Evolutionary conservation across 2,113 vertebrate species (phyloP), one percentile per base, ranked within the genome.

Genomic region (Pterocles orientalis): DNA sequence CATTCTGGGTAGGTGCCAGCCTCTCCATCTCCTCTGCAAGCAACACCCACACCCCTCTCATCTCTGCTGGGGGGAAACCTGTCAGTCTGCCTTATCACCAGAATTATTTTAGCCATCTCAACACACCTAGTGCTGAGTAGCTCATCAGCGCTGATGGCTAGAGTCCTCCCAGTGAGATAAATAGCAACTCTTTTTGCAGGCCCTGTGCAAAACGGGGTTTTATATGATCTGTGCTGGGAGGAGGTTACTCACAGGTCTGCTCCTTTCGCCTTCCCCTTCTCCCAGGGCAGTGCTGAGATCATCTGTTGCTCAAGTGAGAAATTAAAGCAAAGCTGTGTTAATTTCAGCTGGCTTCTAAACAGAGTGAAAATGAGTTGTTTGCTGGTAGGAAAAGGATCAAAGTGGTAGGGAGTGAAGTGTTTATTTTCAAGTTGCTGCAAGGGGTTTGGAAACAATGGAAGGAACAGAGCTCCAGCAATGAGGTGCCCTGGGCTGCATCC

Each of bases 391-490:
- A 94, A 91, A 61, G 53, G 18, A 57, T 84, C 64, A 85, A 62
- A 87, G 79, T 19, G 75, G 58, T 64, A 70, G 64, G 69, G 77
- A 91, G 48, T 50, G 65, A 97, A 95, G 88, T 88, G 84, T 94
- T 96, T 95, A 47, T 86, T 89, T 92, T 88, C 92, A 86, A 94
- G n/a, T 82, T 88, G 73, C 33, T 84, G 92, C 56, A 82, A 89
- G 70, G 61, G 31, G 81, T 93, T 94, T 64, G 48, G 56, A 93
- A 96, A 96, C 96, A 97, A 84, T 91, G 71, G 96, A 94, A 88
- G 94, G 64, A 95, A 94, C 77, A 85, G 60, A 73, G 70, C 28
- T 82, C 36, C 66, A 87, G 84, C 86, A 86, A 47, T 34, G 69
- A 95, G 53, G 64, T 83, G 80, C 72, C 82, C 45, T 72, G 77